Evolutionary conservation across 1,140 invertebrate species (phyloP), one percentile per base, ranked within the genome.

Genomic region (Magallana gigas): DNA sequence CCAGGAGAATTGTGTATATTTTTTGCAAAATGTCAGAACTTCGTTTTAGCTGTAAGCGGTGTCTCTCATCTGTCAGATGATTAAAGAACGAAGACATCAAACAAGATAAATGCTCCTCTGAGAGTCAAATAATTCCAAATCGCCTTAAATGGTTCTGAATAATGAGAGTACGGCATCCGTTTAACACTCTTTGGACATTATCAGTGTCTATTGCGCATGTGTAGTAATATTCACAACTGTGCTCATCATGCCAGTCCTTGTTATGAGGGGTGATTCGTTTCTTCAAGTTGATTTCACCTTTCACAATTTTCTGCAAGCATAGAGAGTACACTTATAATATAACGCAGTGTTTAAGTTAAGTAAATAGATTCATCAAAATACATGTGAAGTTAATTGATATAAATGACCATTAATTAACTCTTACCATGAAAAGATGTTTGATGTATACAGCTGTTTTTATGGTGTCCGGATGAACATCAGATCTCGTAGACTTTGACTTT

Each of bases 181-280:
- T 91, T 16, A 94, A 83, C n/a, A 94, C 94, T 81, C 92, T 91
- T 56, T 92, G 88, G 12, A 94, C 89, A 80, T 94, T 94, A 82
- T 94, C 91, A 9, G 93, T 94, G 90, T 94, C 92, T 18, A 94
- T 92, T 87, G 94, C 94, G 88, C 94, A 94, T 88, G 94, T 94
- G 92, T 94, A 94, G 91, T 91, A 94, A 85, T 91, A 93, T 88
- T 93, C 91, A 87, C 93, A 94, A 3, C 89, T 91, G 57, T 93
- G 93, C 57, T 91, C 85, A 11, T 91, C 88, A 85, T 93, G 92
- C 91, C 91, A 92, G 57, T 92, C 90, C 64, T 91, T 87, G 57
- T 88, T 84, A 36, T 90, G 87, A 36, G 85, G 89, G 23, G 80
- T 87, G 62, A 86, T 88, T 85, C 83, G 90, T 16, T 88, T 83